phyloP scores from a whole-genome alignment of 2,113 vertebrate species.

The Etheostoma spectabile region DNA sequence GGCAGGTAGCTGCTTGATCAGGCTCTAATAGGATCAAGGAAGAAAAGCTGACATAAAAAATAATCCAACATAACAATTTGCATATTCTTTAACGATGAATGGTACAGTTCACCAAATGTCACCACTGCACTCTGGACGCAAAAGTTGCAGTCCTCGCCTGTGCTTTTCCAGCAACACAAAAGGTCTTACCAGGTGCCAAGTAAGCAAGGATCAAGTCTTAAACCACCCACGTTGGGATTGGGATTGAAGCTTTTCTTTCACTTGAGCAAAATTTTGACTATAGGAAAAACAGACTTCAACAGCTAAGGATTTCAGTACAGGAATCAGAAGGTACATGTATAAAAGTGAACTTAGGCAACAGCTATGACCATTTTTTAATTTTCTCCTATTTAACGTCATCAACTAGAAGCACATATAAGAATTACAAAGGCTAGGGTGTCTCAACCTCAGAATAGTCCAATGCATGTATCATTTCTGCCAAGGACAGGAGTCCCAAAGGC shows the following conservation, averaged over 20 bases:
- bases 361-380: slow-evolving; percentile 8
- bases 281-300: slow-evolving; percentile 35
- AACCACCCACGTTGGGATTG: slow-evolving; percentile 48
- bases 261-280: slow-evolving; percentile 26
- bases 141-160: slow-evolving; percentile 43
- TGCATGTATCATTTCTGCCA: slow-evolving; percentile 37
- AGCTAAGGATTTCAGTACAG: slow-evolving; percentile 27
- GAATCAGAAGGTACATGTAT: neutral
- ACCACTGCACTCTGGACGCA: slow-evolving; percentile 69
- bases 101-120: slow-evolving; percentile 77
- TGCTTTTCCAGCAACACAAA: slow-evolving; percentile 57
- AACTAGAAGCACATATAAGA: neutral
- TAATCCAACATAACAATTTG: slow-evolving; percentile 77
- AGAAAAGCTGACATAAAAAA: slow-evolving; percentile 77
- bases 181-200: slow-evolving; percentile 68
- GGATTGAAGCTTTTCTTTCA: slow-evolving; percentile 47
- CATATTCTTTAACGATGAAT: slow-evolving; percentile 78
- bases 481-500: slow-evolving; percentile 31
- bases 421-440: slow-evolving; percentile 6
- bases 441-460: neutral
- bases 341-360: slow-evolving; percentile 1
- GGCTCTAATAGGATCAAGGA: slow-evolving; percentile 76
- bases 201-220: slow-evolving; percentile 64
- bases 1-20: slow-evolving; percentile 67
- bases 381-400: neutral